phyloP scores from a whole-genome alignment of 2,888 invertebrate species.

The Cactoblastis cactorum region DNA sequence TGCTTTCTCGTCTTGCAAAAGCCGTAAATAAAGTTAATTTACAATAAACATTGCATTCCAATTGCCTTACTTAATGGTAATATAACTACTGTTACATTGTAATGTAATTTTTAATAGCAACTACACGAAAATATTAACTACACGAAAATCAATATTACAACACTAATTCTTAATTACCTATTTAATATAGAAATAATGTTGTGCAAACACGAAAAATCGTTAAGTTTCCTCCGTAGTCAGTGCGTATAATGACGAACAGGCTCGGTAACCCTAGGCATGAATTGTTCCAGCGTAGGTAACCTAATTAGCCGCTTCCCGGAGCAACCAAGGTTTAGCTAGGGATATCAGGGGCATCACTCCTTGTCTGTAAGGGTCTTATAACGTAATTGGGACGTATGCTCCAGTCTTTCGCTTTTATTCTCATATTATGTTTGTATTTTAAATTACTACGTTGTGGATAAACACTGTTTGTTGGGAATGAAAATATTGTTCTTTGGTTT shows the following conservation, averaged over 20 bases:
- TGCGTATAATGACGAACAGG: background rate
- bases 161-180: too few relatives aligned
- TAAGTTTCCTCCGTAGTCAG: background rate
- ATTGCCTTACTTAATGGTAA: too few relatives aligned
- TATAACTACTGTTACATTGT: too few relatives aligned
- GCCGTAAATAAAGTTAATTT: too few relatives aligned
- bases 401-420: background rate
- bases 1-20: too few relatives aligned
- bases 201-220: too few relatives aligned
- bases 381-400: background rate
- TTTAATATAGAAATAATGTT: too few relatives aligned
- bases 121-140: too few relatives aligned
- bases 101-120: too few relatives aligned
- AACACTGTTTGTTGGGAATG: background rate
- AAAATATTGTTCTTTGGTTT: background rate
- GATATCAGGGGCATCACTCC: too few relatives aligned
- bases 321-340: slow-evolving; percentile 4
- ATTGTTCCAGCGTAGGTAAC: slow-evolving; percentile 9
- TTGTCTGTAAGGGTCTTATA: background rate
- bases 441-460: background rate
- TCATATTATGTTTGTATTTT: background rate
- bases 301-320: slow-evolving; percentile 11
- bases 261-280: background rate
- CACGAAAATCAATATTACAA: too few relatives aligned
- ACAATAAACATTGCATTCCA: too few relatives aligned